Conservation (phyloP, 1,140 invertebrate species). For the Brachionus sp. region DNA sequence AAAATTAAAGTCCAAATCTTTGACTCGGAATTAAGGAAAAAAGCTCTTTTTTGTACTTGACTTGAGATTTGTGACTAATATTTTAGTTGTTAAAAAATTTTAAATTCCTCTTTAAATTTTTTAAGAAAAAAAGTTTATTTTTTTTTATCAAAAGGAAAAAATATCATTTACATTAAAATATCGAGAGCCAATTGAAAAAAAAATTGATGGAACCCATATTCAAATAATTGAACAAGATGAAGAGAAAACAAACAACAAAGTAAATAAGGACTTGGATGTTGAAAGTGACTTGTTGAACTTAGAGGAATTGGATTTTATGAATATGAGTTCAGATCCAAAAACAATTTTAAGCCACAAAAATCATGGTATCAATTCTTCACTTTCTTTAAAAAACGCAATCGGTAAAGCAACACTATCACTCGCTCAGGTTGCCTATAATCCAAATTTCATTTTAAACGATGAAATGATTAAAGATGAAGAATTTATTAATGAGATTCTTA, state of each 20-base stretch:
- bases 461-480: neutral
- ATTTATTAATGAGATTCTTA: neutral
- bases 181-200: neutral
- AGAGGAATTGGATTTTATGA: conserved; percentile 6
- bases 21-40: no score
- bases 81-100: no score
- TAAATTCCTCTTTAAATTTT: no score
- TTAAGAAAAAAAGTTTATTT: neutral
- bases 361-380: neutral
- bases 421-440: conserved; percentile 31
- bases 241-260: neutral
- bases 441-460: conserved; percentile 30
- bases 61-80: no score
- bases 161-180: neutral
- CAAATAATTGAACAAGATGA: neutral
- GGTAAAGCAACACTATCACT: conserved; percentile 32
- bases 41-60: no score
- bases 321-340: neutral
- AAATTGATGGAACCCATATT: neutral
- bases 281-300: neutral
- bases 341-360: neutral
- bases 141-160: neutral
- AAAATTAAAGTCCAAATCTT: no score
- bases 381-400: conserved; percentile 7
- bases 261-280: neutral